Evolutionary conservation across 1,140 invertebrate genomes (phyloP).

Genomic region (Drosophila dunni): DNA sequence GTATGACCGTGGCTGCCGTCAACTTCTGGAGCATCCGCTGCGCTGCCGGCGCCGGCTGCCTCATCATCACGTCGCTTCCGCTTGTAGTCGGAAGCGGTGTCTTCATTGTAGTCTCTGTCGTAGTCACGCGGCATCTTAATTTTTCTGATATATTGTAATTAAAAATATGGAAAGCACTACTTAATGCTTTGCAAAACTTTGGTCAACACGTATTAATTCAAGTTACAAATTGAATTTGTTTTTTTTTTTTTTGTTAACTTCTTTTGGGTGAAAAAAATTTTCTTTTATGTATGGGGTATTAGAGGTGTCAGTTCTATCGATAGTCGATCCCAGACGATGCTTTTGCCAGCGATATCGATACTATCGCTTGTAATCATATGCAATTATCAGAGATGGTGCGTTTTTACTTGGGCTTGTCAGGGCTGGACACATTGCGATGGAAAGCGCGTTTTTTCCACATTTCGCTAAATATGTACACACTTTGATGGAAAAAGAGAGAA

Average conservation of each 20-base stretch:
- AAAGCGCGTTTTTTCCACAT: constrained; percentile 41
- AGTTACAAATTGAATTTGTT: constrained; percentile 38
- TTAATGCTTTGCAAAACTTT: constrained; percentile 10
- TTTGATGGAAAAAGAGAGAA: constrained; percentile 68
- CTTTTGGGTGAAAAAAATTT: constrained; percentile 34
- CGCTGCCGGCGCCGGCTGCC: constrained; percentile 58
- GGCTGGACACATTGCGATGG: constrained; percentile 28
- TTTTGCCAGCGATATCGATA: not conserved
- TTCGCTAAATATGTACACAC: constrained; percentile 45
- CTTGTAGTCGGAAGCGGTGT: constrained; percentile 79
- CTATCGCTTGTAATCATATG: constrained; percentile 13
- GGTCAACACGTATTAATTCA: constrained; percentile 23
- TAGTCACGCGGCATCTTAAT: constrained; percentile 78
- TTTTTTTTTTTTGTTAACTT: constrained; percentile 10
- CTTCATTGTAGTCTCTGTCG: constrained; percentile 80
- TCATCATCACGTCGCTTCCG: constrained; percentile 79
- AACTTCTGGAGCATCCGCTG: constrained; percentile 61
- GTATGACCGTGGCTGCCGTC: constrained; percentile 67
- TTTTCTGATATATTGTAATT: constrained; percentile 3
- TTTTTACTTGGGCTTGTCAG: constrained; percentile 40
- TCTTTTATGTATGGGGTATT: constrained; percentile 49
- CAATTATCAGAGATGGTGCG: constrained; percentile 19
- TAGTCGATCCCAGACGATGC: not conserved
- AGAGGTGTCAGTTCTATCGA: constrained; percentile 21
- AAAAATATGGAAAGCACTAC: not conserved